Base-by-base conservation (phyloP, 2,888 invertebrate species). In the Yponomeuta evonymella region DNA sequence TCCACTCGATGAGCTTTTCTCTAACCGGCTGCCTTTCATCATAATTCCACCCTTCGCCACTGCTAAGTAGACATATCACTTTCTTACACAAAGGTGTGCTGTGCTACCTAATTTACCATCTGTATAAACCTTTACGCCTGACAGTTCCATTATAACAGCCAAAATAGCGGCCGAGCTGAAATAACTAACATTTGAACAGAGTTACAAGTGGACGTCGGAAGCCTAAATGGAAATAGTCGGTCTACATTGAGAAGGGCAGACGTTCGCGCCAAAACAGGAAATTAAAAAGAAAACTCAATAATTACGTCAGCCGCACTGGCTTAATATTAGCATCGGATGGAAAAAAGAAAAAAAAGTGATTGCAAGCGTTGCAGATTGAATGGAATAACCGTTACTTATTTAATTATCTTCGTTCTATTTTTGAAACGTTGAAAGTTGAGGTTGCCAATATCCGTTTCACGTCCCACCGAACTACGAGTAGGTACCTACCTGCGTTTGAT, bases 251-350 rank as follows among this genome's bases (percentile, higher is more conserved):
- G 15, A 58, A 58, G 51, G 12, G 6, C 15, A 15, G 51, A 12
- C 51, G 51, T 58, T 58, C 15, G 51, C 51, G 15, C 15, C 15
- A 58, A 58, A 58, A 58, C 51, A 58, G 51, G 51, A 58, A 58
- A 58, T 58, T 58, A 58, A 58, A 58, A 58, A 15, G 51, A 58
- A 58, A 58, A 15, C 51, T 58, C 51, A 58, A 58, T 58, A 58
- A 58, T 58, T 58, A 5, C 15, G 0, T 15, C 51, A 15, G 51
- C 51, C 6, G 43, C 9, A 1, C 51, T 58, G 15, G 51, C 51
- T 15, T 1, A 58, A 58, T 58, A 51, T 51, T 51, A 58, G 51
- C 51, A 58, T 58, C 4, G 4, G 51, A 58, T 15, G 51, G 51
- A 15, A 8, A 58, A 58, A 58, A 58, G 51, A 58, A 58, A 58